Base-by-base conservation (phyloP, 2,888 invertebrate species). In the Synanthedon andrenaeformis region DNA sequence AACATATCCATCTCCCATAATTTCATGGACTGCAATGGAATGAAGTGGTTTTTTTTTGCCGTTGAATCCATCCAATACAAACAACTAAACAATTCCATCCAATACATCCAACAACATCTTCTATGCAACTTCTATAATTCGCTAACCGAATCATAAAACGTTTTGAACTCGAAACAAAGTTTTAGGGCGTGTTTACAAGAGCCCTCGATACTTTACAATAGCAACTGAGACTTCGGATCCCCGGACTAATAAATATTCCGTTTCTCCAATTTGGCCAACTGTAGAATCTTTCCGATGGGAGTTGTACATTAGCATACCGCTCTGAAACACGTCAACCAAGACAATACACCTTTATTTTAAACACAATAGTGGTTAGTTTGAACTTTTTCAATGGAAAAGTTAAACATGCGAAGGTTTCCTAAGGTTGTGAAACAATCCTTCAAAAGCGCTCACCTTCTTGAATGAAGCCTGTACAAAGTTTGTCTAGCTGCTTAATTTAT, bases 201-300 rank as follows among this genome's bases (percentile, higher is more conserved):
- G 59, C 59, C 60, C 60, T 53, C 58, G 59, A 63, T 62, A 62
- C 62, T 49, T 49, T 63, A 62, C 64, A 70, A 67, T 66, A 66
- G 73, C 69, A 66, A 72, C 67, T 68, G 61, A 58, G 63, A 60
- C 56, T 60, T 49, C 12, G 11, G 19, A 49, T 80, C 84, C 80
- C 79, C 62, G 62, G 67, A 59, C 81, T 80, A 79, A 82, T 82
- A 84, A 81, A 84, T 83, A 83, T 82, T 80, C 83, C 79, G 78
- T 80, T 79, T 79, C 76, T 78, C 79, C 82, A 78, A 82, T 81
- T 79, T 79, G 71, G 65, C 66, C 64, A 72, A 69, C 70, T 72
- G 66, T 70, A 63, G 70, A 82, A 82, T 83, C 80, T 79, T 82
- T 79, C 82, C 81, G 69, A 77, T 70, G 82, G 83, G 82, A 80